phyloP scores from a whole-genome alignment of 2,113 vertebrate genomes.

The Hiodon tergisus region DNA sequence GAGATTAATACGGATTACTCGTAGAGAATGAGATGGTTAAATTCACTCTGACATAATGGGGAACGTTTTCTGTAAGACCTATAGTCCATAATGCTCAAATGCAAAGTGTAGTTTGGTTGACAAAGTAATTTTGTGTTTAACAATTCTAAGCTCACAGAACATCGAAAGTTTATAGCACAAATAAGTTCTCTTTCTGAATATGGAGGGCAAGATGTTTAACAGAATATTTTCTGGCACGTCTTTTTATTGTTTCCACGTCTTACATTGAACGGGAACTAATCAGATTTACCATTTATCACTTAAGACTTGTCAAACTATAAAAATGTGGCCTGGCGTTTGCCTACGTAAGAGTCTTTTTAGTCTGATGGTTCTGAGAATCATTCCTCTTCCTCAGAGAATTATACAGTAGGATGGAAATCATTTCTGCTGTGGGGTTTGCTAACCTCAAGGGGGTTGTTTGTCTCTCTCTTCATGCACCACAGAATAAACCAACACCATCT shows the following conservation, averaged over 20 bases:
- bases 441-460: too few species aligned
- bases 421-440: not conserved
- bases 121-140: not conserved
- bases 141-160: not conserved
- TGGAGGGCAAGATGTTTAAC: not conserved
- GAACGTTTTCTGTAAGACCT: not conserved
- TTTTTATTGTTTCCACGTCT: not conserved
- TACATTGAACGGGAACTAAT: not conserved
- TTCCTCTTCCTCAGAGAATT: not conserved
- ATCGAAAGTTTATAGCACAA: not conserved
- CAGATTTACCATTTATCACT: not conserved
- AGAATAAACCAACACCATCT: not conserved
- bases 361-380: not conserved
- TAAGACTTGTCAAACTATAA: not conserved
- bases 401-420: not conserved
- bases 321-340: not conserved
- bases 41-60: conserved; percentile 20
- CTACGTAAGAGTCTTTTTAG: not conserved
- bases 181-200: not conserved
- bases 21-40: conserved; percentile 20
- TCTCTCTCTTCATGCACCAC: too few species aligned
- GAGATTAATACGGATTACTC: conserved; percentile 40
- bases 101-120: not conserved
- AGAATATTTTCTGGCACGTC: too few species aligned
- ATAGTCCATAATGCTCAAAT: not conserved